A percentile compares a stretch with the other conserved stretches of the same genome.
Conservation (phyloP, 2,797 vertebrate genomes). For the Falco novaeseelandiae region DNA sequence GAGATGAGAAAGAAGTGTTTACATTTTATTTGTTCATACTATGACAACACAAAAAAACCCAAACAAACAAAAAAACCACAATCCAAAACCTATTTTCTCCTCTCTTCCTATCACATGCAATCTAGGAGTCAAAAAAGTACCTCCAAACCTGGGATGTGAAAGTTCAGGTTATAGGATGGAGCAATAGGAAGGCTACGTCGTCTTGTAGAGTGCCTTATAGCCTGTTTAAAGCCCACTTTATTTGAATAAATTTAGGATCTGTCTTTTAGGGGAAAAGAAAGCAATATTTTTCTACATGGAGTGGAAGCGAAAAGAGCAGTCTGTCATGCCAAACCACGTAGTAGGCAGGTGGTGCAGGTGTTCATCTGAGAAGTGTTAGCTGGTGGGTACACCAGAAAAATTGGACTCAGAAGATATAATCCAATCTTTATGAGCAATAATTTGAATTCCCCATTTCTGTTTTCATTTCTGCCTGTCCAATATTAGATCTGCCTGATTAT, state of each 20-base stretch:
- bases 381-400: fast-evolving
- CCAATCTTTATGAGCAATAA: background rate
- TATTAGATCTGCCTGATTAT: background rate
- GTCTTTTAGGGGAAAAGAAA: background rate
- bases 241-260: background rate
- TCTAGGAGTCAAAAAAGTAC: background rate
- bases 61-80: background rate
- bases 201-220: background rate
- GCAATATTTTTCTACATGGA: background rate
- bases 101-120: background rate
- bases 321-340: fast-evolving
- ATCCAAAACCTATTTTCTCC: background rate
- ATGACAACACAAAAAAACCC: background rate
- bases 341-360: background rate
- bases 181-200: background rate
- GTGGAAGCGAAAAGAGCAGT: background rate
- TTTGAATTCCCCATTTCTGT: fast-evolving
- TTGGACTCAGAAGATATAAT: background rate
- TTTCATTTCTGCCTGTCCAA: background rate
- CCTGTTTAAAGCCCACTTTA: background rate
- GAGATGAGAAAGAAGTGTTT: background rate
- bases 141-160: background rate
- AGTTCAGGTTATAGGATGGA: background rate
- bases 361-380: background rate
- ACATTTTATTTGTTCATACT: background rate